phyloP scores from a whole-genome alignment of 2,888 invertebrate species.

The Loripinus fragilis region DNA sequence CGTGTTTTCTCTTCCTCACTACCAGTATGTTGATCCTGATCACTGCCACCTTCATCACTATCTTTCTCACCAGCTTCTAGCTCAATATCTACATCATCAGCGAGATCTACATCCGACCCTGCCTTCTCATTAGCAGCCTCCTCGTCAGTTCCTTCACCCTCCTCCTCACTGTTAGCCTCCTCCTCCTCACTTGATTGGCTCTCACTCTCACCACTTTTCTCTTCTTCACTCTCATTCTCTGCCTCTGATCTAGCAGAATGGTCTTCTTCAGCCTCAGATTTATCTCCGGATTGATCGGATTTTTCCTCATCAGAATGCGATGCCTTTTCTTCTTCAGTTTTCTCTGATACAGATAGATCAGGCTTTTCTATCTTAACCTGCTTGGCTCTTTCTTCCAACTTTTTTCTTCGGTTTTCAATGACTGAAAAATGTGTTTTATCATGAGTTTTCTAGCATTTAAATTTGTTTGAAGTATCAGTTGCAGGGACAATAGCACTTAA shows the following conservation, averaged over 20 bases:
- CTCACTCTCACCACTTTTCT: constrained; percentile 8
- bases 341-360: background rate
- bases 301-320: constrained; percentile 50
- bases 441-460: too few relatives aligned
- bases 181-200: background rate
- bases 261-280: background rate
- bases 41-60: constrained; percentile 14
- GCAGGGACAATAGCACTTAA: too few relatives aligned
- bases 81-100: constrained; percentile 58
- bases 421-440: too few relatives aligned
- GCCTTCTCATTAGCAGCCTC: constrained; percentile 18
- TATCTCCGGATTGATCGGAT: constrained; percentile 51
- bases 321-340: constrained; percentile 31
- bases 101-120: constrained; percentile 44
- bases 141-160: constrained; percentile 1
- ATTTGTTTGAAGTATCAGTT: too few relatives aligned
- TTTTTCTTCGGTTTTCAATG: constrained; percentile 52
- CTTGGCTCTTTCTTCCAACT: constrained; percentile 29
- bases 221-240: constrained; percentile 27
- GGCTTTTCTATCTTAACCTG: background rate
- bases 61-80: constrained; percentile 49
- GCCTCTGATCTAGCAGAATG: background rate
- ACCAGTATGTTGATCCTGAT: background rate
- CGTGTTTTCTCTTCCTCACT: constrained; percentile 14
- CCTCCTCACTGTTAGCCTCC: background rate